Evolutionary conservation across 2,113 vertebrate species (phyloP), one percentile per base, ranked within the genome.

Genomic region (Proteles cristata): DNA sequence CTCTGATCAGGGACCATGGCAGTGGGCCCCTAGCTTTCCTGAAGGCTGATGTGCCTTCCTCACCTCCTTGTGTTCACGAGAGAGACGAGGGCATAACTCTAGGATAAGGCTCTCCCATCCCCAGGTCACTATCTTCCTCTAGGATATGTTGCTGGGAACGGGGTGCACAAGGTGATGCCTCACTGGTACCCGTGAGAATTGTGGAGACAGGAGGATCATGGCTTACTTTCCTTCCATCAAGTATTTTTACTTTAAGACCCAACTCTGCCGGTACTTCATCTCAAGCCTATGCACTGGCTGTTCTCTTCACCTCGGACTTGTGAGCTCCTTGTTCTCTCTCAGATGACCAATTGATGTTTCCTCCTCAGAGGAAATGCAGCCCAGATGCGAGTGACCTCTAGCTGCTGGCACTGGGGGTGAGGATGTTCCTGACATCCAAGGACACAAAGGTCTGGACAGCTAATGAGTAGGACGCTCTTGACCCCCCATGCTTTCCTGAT

Each of bases 391-490:
- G 61, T 0, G 88, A 88, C 28, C 31, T n/a, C 33, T 14, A 26
- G 66, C 26, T 86, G 55, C 45, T 50, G 31, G 31, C 14, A 53
- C 43, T 17, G n/a, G 43, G 33, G 9, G 48, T 88, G 66, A 73
- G 48, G 19, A 39, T 81, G 35, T 74, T 80, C 80, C 48, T 2
- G 8, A 81, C 15, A 14, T 12, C 31, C 6, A 26, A 61, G n/a
- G n/a, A 55, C 53, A 88, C 10, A 65, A 50, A 66, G 74, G 63
- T 39, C 76, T 65, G 17, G 28, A 69, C 31, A 73, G 21, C 53
- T 45, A 7, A 6, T 0, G 12, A 4, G 8, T 0, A 28, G 55
- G 28, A 33, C 1, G 39, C 35, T 19, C 5, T 9, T 25, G 7
- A 17, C 7, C 9, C 10, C 28, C 26, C 21, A 11, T 6, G 16